Evolutionary conservation across 2,888 invertebrate species (phyloP), one percentile per base, ranked within the genome.

Genomic region (Melieria omissa): DNA sequence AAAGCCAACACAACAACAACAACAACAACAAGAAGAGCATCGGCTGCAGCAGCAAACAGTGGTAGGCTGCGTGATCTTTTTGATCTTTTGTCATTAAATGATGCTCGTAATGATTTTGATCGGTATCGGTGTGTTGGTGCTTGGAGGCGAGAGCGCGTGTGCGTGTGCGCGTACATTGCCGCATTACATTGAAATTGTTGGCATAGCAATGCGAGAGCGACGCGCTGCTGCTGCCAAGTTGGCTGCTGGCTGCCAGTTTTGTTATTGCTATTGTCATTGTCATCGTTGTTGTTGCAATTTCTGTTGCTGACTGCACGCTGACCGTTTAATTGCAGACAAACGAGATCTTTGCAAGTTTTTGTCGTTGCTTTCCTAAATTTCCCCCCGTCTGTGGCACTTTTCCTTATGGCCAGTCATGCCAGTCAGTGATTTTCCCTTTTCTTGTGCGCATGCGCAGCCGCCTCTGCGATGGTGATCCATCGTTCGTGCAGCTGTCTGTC

Each of bases 11-110:
- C 29, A 29, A 29, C 29, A 16, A 2, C 16, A 29, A 29, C 29
- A 29, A 29, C 1, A 29, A 29, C 1, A 29, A 29, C 1, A 29
- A 29, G 29, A 29, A 29, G 29, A 29, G 29, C 29, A 29, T 3
- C 29, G 3, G 29, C 29, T 3, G 29, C 29, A 29, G 29, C 29
- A 29, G 29, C 29, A 29, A 29, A 29, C 2, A 29, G 29, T 29
- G 29, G 29, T 29, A 29, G 29, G 74, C 71, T 78, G 76, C 74
- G 76, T 79, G 82, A 79, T 81, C 80, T 81, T 78, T 80, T 80
- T 81, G 82, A 84, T 82, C 84, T 82, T 29, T 29, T 84, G 82
- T 84, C 83, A 84, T 84, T 82, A 82, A 82, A 80, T 78, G 80
- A 77, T 78, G 81, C 76, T 76, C 76, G 54, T 74, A 60, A 54